Percentiles rank a stretch among this genome's conserved stretches.
Evolutionary conservation across 2,888 invertebrate genomes (phyloP).

Genomic region (Drosophila flavopinicola): DNA sequence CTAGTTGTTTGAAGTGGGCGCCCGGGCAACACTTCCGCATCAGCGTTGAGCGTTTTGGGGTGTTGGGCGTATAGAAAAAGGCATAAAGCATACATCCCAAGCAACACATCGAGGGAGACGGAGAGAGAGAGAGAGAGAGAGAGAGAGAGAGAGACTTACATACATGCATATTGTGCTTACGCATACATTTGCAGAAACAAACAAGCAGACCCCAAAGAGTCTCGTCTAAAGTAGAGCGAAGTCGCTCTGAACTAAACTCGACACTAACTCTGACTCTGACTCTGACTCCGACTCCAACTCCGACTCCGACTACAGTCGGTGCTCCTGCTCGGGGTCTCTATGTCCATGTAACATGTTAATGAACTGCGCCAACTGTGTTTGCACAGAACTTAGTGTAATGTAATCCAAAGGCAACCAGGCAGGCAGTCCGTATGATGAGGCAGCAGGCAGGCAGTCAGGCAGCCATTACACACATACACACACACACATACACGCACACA

Average conservation of each 20-base stretch:
- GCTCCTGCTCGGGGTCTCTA: constrained; percentile 40
- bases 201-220: constrained; percentile 72
- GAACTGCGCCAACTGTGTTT: constrained; percentile 81
- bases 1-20: constrained; percentile 70
- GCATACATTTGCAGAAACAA: constrained; percentile 66
- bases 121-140: background rate
- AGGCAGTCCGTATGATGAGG: constrained; percentile 28
- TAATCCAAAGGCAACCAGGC: constrained; percentile 69
- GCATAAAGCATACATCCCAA: constrained; percentile 59
- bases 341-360: constrained; percentile 81
- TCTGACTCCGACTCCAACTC: constrained; percentile 11
- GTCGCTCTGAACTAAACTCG: constrained; percentile 62
- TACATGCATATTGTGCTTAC: constrained; percentile 73
- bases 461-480: constrained; percentile 40
- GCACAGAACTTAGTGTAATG: constrained; percentile 79
- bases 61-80: constrained; percentile 44
- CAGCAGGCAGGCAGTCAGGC: constrained; percentile 35
- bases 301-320: constrained; percentile 7
- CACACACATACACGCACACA: constrained; percentile 9
- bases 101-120: constrained; percentile 2
- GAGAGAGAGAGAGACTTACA: constrained; percentile 36
- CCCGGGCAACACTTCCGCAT: constrained; percentile 77
- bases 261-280: constrained; percentile 27
- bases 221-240: constrained; percentile 65
- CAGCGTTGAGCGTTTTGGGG: constrained; percentile 39